Base-by-base conservation (phyloP, 2,797 vertebrate species). In the Micropoecilia bifurca region DNA sequence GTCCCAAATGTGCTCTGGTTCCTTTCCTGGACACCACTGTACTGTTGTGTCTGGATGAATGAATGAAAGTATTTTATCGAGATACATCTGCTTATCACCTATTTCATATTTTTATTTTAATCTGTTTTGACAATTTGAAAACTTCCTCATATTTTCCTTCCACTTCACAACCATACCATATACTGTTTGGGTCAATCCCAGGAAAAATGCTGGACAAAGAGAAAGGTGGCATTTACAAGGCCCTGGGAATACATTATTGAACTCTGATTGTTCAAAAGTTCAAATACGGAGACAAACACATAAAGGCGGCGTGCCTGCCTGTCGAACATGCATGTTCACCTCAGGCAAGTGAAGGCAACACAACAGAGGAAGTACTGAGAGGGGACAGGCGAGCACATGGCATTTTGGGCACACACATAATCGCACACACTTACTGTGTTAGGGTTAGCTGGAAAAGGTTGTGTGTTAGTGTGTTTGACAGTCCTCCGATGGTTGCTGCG, bases 401-500 rank as follows among this genome's bases (percentile, higher is more conserved):
- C 90, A 93, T 93, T 94, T 94, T 89, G 80, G 81, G 71, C 53
- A 71, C 53, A 46, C 84, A 82, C 88, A 88, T 79, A 81, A 84
- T 85, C 87, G 77, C 76, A 85, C 86, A 83, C 82, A 92, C 91
- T 61, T 50, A 74, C 69, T 83, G 80, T 28, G 81, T 92, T 87
- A 89, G 77, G 13, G 61, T 89, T 68, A 82, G 77, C 39, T 73
- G 74, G 90, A 89, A 94, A 95, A 95, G 94, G 93, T 94, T 93
- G 92, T 83, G 86, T 53, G 85, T 87, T 90, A 95, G 89, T 79
- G 80, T 91, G 85, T 93, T 92, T 94, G 94, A 94, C 94, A 93
- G 93, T 69, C 77, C 88, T 79, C 39, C 18, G 74, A 87, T 75
- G 74, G 90, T 74, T 85, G 89, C 91, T 86, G 90, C 66, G 81